These are phyloP conservation scores for Drosophila nr. perissopoda DNA, from an alignment of 2,888 invertebrate genomes.

Conservation along the genomic window DNA sequence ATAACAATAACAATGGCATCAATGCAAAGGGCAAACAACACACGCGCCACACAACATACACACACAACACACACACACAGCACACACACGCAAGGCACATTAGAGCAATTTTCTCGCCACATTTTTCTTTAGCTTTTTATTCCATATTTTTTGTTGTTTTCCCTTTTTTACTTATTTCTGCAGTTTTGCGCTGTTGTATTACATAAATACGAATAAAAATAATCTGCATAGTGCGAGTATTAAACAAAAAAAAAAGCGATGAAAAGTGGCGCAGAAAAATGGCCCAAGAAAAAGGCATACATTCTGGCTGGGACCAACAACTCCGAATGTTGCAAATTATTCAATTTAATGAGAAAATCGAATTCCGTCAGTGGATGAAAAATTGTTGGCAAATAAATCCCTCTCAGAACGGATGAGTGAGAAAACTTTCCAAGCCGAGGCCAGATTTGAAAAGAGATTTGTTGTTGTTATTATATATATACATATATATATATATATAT, in stretches of 20 bases:
- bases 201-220: conserved; percentile 45
- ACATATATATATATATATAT: no score
- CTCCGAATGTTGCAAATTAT: conserved; percentile 13
- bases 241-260: conserved; percentile 8
- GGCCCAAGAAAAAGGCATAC: conserved; percentile 26
- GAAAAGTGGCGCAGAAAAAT: conserved; percentile 4
- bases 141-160: conserved; percentile 24
- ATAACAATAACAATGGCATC: conserved; percentile 15
- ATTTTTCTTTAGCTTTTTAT: conserved; percentile 35
- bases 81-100: conserved; percentile 63
- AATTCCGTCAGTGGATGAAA: not conserved
- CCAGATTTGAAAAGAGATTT: not conserved
- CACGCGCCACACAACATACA: conserved; percentile 47
- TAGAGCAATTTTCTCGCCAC: conserved; percentile 66
- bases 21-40: conserved; percentile 56
- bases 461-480: not conserved
- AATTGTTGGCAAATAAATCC: not conserved
- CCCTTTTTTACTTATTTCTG: conserved; percentile 41
- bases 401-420: not conserved
- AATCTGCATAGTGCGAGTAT: conserved; percentile 5
- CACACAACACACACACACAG: conserved; percentile 25
- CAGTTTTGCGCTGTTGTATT: conserved; percentile 42
- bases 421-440: not conserved
- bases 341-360: conserved; percentile 7
- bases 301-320: not conserved